Base-by-base conservation (phyloP, 2,888 invertebrate genomes). In the Creontiades dilutus region DNA sequence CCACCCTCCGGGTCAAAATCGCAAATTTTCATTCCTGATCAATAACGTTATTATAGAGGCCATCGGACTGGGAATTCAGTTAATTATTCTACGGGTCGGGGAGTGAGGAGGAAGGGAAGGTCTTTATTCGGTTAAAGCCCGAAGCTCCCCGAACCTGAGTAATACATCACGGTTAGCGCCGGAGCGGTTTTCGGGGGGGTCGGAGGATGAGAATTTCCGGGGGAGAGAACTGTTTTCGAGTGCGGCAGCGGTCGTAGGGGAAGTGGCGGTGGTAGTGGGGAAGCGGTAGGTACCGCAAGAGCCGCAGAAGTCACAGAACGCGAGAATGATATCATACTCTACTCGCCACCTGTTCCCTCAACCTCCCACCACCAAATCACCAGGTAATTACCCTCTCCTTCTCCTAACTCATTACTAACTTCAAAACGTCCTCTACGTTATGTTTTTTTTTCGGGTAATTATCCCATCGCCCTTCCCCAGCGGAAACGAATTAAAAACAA, bases 1-100 rank as follows among this genome's bases (percentile, higher is more conserved):
- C n/a, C 14, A 13, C 82, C 82, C 37, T 37, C 37, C 37, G 37
- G 37, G 3, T 7, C 3, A 37, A 37, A 37, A 46, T 78, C 82
- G 46, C 48, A 52, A 47, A 88, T 78, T 88, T 88, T 88, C 76
- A 52, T 28, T 28, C n/a, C 88, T 89, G 84, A 89, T 89, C 89
- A 84, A 89, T 89, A 89, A 89, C 84, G 89, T 89, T 89, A 89
- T 89, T 89, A 37, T 37, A 89, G 76, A 75, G 84, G n/a, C 82
- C 84, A 84, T 82, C 89, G 48, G 84, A 75, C 89, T 46, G 89
- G 89, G 84, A 89, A 84, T 89, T 89, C 47, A 84, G 89, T 89
- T 89, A 89, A 89, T 89, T 89, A 84, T 52, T 75, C 89, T 28
- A 47, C 75, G 81, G 27, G 78, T 55, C 11, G 9, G 27, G 47